These are phyloP conservation scores for Dasysyrphus tricinctus DNA, from an alignment of 2,888 invertebrate genomes.

Conservation along the genomic window DNA sequence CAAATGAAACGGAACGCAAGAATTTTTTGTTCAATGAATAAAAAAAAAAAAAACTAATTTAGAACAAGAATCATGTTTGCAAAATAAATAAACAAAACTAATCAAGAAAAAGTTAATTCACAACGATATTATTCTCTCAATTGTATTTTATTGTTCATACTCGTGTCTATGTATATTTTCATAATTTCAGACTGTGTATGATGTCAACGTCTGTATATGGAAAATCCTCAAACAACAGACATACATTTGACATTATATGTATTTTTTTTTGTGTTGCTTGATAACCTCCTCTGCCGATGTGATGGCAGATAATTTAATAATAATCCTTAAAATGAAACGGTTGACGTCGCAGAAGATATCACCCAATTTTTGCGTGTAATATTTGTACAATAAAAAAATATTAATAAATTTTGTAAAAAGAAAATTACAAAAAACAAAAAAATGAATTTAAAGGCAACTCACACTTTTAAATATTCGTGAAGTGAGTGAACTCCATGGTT, in stretches of 20 bases:
- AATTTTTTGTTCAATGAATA: neutral
- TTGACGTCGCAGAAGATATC: neutral
- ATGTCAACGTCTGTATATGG: neutral
- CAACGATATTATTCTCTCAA: neutral
- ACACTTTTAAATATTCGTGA: neutral
- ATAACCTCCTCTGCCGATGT: neutral
- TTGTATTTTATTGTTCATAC: neutral
- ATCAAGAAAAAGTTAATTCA: neutral
- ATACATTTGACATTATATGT: neutral
- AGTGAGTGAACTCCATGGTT: constrained; percentile 18
- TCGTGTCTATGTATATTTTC: neutral
- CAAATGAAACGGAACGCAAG: neutral
- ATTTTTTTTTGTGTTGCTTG: neutral
- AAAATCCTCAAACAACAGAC: neutral
- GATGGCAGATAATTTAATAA: too few relatives aligned
- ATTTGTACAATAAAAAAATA: neutral
- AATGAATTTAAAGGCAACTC: neutral
- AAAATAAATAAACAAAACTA: neutral
- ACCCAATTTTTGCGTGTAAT: neutral
- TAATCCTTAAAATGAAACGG: neutral
- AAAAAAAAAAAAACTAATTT: neutral
- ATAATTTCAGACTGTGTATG: neutral
- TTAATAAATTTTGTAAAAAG: neutral
- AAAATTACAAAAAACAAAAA: neutral
- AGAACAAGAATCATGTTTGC: neutral